These are phyloP conservation scores for Holothuria scabra DNA, from an alignment of 53 echinoderm and acorn worm species.

Conservation along the genomic window DNA sequence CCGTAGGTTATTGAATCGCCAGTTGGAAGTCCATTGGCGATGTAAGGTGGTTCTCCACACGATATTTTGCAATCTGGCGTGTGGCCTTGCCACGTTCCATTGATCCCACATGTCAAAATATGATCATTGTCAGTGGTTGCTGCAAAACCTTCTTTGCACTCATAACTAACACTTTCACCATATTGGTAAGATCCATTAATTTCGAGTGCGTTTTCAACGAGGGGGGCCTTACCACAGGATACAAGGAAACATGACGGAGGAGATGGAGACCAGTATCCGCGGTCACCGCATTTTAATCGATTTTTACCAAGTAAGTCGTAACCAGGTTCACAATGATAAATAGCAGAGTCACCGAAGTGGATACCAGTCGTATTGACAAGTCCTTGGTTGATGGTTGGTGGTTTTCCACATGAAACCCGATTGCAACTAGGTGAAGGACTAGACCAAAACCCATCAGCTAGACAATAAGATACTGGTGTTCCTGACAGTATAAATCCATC, in stretches of 20 bases:
- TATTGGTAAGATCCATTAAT: conserved; percentile 43
- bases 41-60: not conserved
- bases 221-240: conserved; percentile 56
- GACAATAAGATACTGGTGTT: conserved; percentile 51
- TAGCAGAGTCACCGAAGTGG: conserved; percentile 1
- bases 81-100: conserved; percentile 54
- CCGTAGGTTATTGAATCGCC: conserved; percentile 47
- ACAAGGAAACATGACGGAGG: conserved; percentile 57
- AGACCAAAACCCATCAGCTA: conserved; percentile 67
- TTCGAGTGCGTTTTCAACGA: conserved; percentile 30
- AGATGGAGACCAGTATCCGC: conserved; percentile 70
- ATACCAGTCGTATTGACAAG: conserved; percentile 35
- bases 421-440: conserved; percentile 24
- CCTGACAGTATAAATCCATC: conserved; percentile 62
- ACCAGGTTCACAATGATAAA: conserved; percentile 61
- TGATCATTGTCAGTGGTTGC: conserved; percentile 55
- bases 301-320: conserved; percentile 62
- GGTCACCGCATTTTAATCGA: conserved; percentile 49
- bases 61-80: conserved; percentile 4
- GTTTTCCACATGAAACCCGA: conserved; percentile 38
- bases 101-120: conserved; percentile 42
- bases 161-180: conserved; percentile 66
- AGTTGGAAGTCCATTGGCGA: not conserved
- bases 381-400: conserved; percentile 41
- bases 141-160: conserved; percentile 69